Evolutionary conservation across 2,888 invertebrate genomes (phyloP), one percentile per base, ranked within the genome.

Genomic region (Xestia xanthographa): DNA sequence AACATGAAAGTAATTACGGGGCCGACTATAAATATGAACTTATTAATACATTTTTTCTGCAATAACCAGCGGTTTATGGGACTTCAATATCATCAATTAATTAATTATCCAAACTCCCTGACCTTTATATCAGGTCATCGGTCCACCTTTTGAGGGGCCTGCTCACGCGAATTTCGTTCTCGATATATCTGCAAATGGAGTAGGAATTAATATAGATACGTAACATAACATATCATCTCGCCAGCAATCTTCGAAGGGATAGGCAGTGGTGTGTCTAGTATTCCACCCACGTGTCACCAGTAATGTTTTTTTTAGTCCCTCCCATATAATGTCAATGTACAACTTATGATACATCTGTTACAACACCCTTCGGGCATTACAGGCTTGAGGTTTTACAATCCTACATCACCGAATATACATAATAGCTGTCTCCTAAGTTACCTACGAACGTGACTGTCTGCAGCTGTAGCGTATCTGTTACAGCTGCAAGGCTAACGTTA

Each of bases 81-180:
- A 41, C n/a, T 53, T n/a, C 6, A 41, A 50, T 41, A 29, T 17
- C 29, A 53, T 26, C 41, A n/a, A 53, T 26, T 73, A n/a, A 29
- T 38, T 72, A 48, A 60, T 71, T 70, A 73, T 17, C 38, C 48
- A 12, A 38, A 74, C 6, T 8, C 29, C 29, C 6, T 50, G 50
- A 50, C n/a, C 58, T 60, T 56, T 73, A 20, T 34, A 20, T 22
- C 62, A 43, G 20, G 60, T 50, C 41, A 72, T 11, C 22, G 22
- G 22, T 17, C 74, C 9, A 20, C 26, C 12, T 48, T n/a, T 29
- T 29, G 11, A 9, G 1, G 29, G n/a, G 17, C n/a, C 6, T 41
- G n/a, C 41, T 29, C 38, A 72, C 48, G 26, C 41, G 22, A 56
- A 20, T 56, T 43, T 17, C 9, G n/a, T 17, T 68, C 53, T 56